A percentile compares a stretch with the other conserved stretches of the same genome.
These are phyloP conservation scores for Mesoclemmys tuberculata DNA, from an alignment of 2,113 vertebrate species.

Conservation along the genomic window DNA sequence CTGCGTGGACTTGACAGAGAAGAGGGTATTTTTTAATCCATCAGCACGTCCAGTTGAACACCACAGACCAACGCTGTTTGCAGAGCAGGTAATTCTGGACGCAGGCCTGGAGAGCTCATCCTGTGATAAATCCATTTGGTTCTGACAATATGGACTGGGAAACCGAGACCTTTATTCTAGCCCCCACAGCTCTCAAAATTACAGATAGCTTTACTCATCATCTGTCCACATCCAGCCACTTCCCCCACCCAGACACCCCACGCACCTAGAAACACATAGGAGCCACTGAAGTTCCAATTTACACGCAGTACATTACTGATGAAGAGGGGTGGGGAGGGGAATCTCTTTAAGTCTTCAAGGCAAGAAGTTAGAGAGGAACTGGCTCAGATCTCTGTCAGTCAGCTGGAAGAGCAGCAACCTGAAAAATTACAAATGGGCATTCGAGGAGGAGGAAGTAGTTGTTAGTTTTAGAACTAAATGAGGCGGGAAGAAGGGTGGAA, in stretches of 20 bases:
- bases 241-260: background rate
- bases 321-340: rapidly evolving
- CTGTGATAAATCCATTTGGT: background rate
- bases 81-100: no score
- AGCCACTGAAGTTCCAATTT: no score
- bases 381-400: background rate
- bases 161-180: background rate
- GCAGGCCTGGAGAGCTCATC: background rate
- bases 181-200: background rate
- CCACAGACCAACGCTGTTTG: background rate
- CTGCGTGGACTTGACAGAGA: background rate
- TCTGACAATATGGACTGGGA: background rate
- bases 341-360: background rate
- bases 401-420: background rate
- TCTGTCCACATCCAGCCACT: background rate
- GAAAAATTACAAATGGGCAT: background rate
- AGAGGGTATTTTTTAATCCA: background rate
- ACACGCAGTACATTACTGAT: background rate
- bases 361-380: background rate
- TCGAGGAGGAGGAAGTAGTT: background rate
- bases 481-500: no score
- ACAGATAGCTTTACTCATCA: background rate
- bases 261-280: background rate
- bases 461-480: background rate
- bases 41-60: background rate